phyloP scores from a whole-genome alignment of 2,113 vertebrate species.

The Cyanoramphus novaezelandiae region DNA sequence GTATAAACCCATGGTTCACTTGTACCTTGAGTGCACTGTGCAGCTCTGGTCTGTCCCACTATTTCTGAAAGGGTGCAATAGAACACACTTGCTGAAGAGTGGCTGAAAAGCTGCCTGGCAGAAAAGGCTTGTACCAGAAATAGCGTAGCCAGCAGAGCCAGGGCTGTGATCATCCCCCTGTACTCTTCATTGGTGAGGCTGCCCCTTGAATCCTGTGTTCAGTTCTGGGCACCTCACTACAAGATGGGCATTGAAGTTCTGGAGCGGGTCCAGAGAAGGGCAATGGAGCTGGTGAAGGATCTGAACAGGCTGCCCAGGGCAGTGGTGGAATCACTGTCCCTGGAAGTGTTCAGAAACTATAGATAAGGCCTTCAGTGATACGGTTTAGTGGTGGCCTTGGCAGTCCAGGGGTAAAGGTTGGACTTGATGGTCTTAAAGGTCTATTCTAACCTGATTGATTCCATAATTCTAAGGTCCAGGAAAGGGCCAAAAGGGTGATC shows the following conservation, averaged over 20 bases:
- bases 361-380: neutral
- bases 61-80: neutral
- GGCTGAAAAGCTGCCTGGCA: neutral
- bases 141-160: neutral
- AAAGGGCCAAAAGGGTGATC: neutral
- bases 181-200: neutral
- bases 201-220: neutral
- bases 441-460: neutral
- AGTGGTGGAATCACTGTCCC: neutral
- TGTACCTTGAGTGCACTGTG: neutral
- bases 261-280: neutral
- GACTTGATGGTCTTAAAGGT: neutral
- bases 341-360: neutral
- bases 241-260: neutral
- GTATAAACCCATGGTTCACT: neutral
- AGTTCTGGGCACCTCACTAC: neutral
- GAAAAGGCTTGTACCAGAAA: neutral
- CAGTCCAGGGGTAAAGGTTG: neutral
- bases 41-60: neutral
- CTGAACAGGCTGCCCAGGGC: neutral
- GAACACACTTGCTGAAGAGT: neutral
- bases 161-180: neutral
- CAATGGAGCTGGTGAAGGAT: neutral
- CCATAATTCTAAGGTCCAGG: neutral
- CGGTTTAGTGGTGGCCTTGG: neutral